Evolutionary conservation across 1,140 invertebrate genomes (phyloP).

Genomic region (Copidosoma floridanum): DNA sequence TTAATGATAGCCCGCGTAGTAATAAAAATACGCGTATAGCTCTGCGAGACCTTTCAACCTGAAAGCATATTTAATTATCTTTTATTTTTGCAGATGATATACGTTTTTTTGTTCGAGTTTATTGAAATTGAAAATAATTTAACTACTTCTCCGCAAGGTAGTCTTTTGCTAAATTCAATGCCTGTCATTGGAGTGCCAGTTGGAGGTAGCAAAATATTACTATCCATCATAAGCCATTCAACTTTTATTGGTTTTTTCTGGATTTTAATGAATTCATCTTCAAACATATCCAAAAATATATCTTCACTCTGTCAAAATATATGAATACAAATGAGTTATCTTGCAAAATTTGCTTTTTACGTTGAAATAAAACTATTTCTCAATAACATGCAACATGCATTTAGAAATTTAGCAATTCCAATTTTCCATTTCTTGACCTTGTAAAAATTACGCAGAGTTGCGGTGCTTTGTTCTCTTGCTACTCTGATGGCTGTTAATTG

Average conservation of each 20-base stretch:
- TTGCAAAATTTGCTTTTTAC: background rate
- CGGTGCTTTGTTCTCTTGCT: slow-evolving; percentile 82
- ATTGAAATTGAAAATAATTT: too few relatives aligned
- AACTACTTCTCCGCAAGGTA: slow-evolving; percentile 91
- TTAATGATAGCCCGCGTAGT: slow-evolving; percentile 80
- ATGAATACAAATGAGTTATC: too few relatives aligned
- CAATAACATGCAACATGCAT: slow-evolving; percentile 16
- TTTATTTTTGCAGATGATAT: too few relatives aligned
- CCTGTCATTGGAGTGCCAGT: slow-evolving; percentile 96
- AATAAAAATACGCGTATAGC: slow-evolving; percentile 95
- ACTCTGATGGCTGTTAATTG: slow-evolving; percentile 69
- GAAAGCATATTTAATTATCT: slow-evolving; percentile 25
- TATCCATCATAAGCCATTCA: slow-evolving; percentile 93
- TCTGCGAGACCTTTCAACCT: slow-evolving; percentile 89
- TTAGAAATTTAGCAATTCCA: slow-evolving; percentile 18
- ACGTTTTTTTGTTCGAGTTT: too few relatives aligned
- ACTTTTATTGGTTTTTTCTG: slow-evolving; percentile 84
- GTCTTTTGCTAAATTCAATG: slow-evolving; percentile 89
- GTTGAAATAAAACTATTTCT: slow-evolving; percentile 2
- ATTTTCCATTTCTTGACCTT: slow-evolving; percentile 61
- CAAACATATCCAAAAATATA: slow-evolving; percentile 98
- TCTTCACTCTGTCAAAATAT: slow-evolving; percentile 77
- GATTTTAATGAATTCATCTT: slow-evolving; percentile 95
- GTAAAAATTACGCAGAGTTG: slow-evolving; percentile 87
- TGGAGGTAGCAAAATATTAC: slow-evolving; percentile 92